A percentile compares a stretch with the other conserved stretches of the same genome.
These are phyloP conservation scores for Aphyosemion australe DNA, from an alignment of 2,113 vertebrate genomes.

Conservation along the genomic window DNA sequence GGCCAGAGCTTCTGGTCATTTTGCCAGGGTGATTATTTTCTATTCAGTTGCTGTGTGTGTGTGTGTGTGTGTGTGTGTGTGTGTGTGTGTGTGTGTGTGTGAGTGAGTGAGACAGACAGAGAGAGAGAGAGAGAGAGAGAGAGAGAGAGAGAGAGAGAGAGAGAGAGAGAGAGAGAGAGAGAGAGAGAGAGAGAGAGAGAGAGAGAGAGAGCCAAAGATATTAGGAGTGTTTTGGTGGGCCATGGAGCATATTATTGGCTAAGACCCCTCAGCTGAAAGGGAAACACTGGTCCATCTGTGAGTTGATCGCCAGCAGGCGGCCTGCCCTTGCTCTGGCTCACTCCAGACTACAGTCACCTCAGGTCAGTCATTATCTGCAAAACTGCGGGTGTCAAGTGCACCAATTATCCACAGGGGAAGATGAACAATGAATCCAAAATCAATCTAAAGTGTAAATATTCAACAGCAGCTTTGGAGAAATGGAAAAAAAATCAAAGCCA, in stretches of 20 bases:
- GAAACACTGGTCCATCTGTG: conserved; percentile 19
- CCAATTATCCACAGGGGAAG: background rate
- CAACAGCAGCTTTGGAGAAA: background rate
- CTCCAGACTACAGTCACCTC: conserved; percentile 36
- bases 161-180: conserved; percentile 27
- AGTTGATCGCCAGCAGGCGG: conserved; percentile 37
- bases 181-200: conserved; percentile 27
- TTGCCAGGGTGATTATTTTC: conserved; percentile 69
- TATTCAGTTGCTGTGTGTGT: conserved; percentile 78
- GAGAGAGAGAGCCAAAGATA: conserved; percentile 68
- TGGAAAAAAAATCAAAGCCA: too few relatives aligned
- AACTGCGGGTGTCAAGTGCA: conserved; percentile 21
- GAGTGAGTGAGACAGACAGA: too few relatives aligned
- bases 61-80: conserved; percentile 62
- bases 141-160: conserved; percentile 30
- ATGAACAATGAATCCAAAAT: background rate
- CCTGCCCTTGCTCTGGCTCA: conserved; percentile 12
- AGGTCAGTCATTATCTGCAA: conserved; percentile 8
- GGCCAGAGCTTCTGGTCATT: conserved; percentile 64
- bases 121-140: conserved; percentile 32
- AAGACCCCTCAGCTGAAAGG: conserved; percentile 60
- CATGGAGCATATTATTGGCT: conserved; percentile 72
- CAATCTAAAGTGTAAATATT: background rate
- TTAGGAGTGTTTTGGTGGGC: conserved; percentile 47
- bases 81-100: too few relatives aligned